These are phyloP conservation scores for rat (Rattus norvegicus) DNA, from an alignment of 2,113 vertebrate species.

Conservation along the genomic window DNA sequence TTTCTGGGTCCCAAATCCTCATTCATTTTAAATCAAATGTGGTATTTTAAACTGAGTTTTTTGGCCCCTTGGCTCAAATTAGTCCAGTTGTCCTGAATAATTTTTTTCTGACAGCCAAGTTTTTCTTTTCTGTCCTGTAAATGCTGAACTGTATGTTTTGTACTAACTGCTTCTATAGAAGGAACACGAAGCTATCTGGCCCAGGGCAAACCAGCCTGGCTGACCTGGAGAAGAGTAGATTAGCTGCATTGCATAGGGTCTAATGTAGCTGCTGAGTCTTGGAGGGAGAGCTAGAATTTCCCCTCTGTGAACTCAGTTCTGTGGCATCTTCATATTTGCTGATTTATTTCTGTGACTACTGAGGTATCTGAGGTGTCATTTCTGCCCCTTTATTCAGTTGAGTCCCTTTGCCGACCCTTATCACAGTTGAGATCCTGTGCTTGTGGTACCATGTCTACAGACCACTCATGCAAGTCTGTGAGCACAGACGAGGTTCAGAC, in stretches of 20 bases:
- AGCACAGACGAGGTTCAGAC: background rate
- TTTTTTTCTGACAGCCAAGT: constrained; percentile 45
- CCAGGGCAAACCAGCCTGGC: constrained; percentile 31
- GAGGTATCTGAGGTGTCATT: background rate
- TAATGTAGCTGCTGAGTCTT: constrained; percentile 42
- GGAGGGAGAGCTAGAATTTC: background rate
- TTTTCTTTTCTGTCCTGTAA: constrained; percentile 14
- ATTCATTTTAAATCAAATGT: constrained; percentile 22
- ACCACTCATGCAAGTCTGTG: constrained; percentile 16
- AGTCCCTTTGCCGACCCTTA: background rate
- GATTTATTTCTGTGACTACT: background rate
- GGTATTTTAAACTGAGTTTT: constrained; percentile 49
- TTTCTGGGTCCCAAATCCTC: background rate
- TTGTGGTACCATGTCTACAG: background rate
- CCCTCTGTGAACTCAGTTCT: background rate
- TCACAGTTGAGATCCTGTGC: background rate
- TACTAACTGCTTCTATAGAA: background rate
- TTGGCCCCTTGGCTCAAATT: constrained; percentile 42
- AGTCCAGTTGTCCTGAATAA: background rate
- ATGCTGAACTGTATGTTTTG: constrained; percentile 6
- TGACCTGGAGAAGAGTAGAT: background rate
- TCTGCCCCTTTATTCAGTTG: background rate
- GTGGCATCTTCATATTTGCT: constrained; percentile 1
- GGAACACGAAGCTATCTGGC: constrained; percentile 20
- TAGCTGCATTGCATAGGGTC: background rate